Evolutionary conservation across 2,797 vertebrate genomes (phyloP).

Genomic region (Pangasius sanitwongsei): DNA sequence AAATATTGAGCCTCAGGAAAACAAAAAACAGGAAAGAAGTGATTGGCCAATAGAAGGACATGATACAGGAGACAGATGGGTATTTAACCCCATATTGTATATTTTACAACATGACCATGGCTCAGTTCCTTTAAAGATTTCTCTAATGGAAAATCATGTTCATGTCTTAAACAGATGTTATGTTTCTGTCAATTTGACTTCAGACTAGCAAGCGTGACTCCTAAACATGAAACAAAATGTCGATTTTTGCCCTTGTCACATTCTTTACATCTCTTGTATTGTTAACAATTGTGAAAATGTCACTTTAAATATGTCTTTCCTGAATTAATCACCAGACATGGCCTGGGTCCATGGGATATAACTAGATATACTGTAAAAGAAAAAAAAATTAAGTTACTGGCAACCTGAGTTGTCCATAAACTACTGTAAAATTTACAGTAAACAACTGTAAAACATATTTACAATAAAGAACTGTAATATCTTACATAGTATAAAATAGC

Average conservation of each 20-base stretch:
- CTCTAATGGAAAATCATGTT: background rate
- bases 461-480: background rate
- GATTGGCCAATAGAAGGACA: background rate
- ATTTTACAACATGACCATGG: background rate
- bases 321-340: background rate
- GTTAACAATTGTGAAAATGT: background rate
- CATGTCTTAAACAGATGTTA: background rate
- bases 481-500: background rate
- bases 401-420: background rate
- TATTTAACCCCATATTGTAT: background rate
- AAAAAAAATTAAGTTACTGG: background rate
- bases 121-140: background rate
- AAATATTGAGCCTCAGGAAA: conserved; percentile 6
- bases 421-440: background rate
- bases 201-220: background rate
- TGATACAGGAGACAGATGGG: background rate
- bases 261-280: background rate
- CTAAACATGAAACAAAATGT: background rate
- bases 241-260: background rate
- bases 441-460: background rate
- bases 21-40: background rate
- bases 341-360: background rate
- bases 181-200: background rate
- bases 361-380: background rate
- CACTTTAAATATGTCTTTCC: background rate